These are phyloP conservation scores for Lobophora halterata DNA, from an alignment of 2,888 invertebrate genomes.

Conservation along the genomic window DNA sequence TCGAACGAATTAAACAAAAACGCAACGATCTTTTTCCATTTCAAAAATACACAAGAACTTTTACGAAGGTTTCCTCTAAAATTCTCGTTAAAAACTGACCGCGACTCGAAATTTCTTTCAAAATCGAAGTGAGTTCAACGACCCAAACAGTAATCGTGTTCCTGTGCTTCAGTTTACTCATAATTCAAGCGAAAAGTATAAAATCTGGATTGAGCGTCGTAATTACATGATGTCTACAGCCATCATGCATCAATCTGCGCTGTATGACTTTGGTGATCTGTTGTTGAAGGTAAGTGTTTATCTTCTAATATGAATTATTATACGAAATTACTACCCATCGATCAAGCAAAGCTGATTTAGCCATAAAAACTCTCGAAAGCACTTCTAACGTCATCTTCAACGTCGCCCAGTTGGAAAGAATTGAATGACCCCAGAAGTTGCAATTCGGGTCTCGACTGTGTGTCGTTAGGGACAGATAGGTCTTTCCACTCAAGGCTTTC, in stretches of 20 bases:
- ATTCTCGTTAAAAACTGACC: conserved; percentile 63
- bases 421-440: no score
- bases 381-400: no score
- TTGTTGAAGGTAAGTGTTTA: conserved; percentile 84
- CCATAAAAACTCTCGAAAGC: no score
- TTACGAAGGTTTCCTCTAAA: conserved; percentile 59
- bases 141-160: conserved; percentile 60
- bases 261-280: conserved; percentile 88
- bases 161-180: conserved; percentile 70
- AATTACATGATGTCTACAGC: conserved; percentile 86
- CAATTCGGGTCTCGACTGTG: no score
- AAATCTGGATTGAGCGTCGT: conserved; percentile 74
- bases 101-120: conserved; percentile 54
- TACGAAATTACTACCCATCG: no score
- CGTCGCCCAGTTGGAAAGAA: no score
- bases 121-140: conserved; percentile 73
- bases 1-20: conserved; percentile 74
- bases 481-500: no score
- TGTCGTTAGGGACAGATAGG: no score
- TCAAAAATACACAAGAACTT: conserved; percentile 51
- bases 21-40: conserved; percentile 63
- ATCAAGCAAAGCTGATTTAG: no score
- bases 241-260: conserved; percentile 87
- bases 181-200: conserved; percentile 52
- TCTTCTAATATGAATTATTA: no score